Percentiles rank a stretch among this genome's conserved stretches.
phyloP scores from a whole-genome alignment of 2,888 invertebrate genomes.

The Aphrophora alni region DNA sequence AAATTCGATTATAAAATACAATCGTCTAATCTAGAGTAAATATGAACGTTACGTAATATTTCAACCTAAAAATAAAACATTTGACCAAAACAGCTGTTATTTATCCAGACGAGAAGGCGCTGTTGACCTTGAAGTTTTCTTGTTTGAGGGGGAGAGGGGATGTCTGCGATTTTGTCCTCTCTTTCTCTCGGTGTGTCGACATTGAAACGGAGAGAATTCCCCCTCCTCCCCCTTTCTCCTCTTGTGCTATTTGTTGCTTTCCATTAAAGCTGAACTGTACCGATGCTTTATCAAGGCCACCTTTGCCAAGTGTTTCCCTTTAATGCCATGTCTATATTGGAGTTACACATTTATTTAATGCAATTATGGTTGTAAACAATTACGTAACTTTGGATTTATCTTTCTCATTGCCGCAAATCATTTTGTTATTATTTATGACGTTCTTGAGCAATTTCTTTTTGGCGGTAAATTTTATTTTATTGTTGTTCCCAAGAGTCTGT shows the following conservation, averaged over 20 bases:
- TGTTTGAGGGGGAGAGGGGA: background rate
- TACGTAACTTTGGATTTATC: background rate
- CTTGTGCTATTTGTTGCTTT: conserved; percentile 32
- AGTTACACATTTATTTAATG: conserved; percentile 1
- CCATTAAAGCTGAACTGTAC: conserved; percentile 28
- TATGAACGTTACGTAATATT: background rate
- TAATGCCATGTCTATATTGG: background rate
- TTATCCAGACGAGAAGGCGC: background rate
- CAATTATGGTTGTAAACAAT: conserved; percentile 9
- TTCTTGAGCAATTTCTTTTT: no score
- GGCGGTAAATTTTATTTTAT: no score
- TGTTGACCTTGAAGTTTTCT: conserved; percentile 4
- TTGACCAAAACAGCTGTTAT: conserved; percentile 9
- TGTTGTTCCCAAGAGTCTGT: no score
- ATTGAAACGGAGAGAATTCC: background rate
- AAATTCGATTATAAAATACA: no score
- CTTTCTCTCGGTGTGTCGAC: background rate
- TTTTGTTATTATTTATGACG: background rate
- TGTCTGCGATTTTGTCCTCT: background rate
- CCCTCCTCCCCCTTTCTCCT: background rate
- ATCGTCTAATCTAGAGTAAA: no score
- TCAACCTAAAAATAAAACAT: conserved; percentile 1
- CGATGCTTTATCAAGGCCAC: background rate
- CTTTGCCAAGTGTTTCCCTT: background rate
- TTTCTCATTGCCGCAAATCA: background rate